Percentiles rank a stretch among this genome's conserved stretches.
Conservation (phyloP, 2,888 invertebrate genomes). For the Mimas tiliae region DNA sequence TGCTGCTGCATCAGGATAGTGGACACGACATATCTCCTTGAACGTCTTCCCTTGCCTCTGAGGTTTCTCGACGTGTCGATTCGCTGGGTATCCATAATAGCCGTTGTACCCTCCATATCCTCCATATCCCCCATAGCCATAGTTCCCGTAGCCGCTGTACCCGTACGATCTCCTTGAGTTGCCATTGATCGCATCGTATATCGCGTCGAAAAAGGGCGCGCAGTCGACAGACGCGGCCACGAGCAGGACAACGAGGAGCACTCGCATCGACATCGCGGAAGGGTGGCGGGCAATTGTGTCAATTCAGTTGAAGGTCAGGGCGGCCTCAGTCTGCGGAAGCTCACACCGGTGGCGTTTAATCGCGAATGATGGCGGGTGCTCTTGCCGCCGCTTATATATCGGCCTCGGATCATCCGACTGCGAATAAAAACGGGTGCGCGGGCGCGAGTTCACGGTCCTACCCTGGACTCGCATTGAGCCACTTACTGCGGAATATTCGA, state of each 20-base stretch:
- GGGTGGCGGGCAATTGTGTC: constrained; percentile 70
- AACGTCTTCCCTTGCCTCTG: constrained; percentile 83
- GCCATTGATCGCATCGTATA: constrained; percentile 76
- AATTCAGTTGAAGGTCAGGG: constrained; percentile 76
- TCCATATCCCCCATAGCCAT: constrained; percentile 53
- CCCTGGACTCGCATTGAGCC: constrained; percentile 73
- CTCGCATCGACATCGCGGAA: constrained; percentile 74
- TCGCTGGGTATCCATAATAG: constrained; percentile 43
- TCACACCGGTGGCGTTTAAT: constrained; percentile 71
- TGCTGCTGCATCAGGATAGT: constrained; percentile 83
- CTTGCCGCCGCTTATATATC: constrained; percentile 76
- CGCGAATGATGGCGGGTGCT: constrained; percentile 80
- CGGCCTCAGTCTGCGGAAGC: constrained; percentile 76
- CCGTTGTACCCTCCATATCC: constrained; percentile 52
- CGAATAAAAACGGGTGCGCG: constrained; percentile 67
- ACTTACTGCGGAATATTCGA: constrained; percentile 58
- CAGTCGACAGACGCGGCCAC: constrained; percentile 50
- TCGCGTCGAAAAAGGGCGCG: constrained; percentile 77
- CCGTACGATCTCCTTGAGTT: constrained; percentile 71
- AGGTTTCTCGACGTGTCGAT: constrained; percentile 49
- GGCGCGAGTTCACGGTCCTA: constrained; percentile 78
- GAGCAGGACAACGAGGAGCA: constrained; percentile 54
- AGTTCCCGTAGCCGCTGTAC: constrained; percentile 60
- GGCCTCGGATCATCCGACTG: constrained; percentile 81
- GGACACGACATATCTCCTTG: constrained; percentile 88